Base-by-base conservation (phyloP, 2,888 invertebrate genomes). In the Chouioia cunea region DNA sequence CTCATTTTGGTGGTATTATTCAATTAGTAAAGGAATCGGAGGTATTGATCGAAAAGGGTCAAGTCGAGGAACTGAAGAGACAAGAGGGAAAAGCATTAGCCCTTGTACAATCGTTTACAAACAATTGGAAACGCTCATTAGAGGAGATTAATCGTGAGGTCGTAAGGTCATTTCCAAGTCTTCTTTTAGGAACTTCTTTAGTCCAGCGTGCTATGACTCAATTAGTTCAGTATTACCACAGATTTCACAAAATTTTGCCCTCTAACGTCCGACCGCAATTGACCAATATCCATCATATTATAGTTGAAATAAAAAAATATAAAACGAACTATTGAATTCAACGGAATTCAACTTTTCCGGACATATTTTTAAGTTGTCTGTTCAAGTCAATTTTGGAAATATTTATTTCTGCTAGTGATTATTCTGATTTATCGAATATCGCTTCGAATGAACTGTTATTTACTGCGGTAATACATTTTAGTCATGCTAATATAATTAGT, bases 221-320 rank as follows among this genome's bases (percentile, higher is more conserved):
- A 83, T 89, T 99, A 71, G 95, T 99, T 71, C 97, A 99, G 86
- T 99, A 99, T 88, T 99, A 99, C 85, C 96, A 99, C 85, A 91
- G 97, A 79, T 97, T 99, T 85, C 96, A 97, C 79, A 98, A 99
- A 86, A 89, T 99, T 22, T 87, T 99, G 22, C 93, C 95, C 10
- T 95, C 96, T 18, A 92, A 92, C 82, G 91, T 92, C 0, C 89
- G 93, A 75, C 93, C 95, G 8, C 97, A 98, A 85, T 89, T 99
- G 65, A 96, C 98, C 3, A 99, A 99, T 84, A 97, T 98, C 81
- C 99, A 99, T 87, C 96, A 97, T 72, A 94, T 99, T 71, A 99
- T 99, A 96, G 97, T 98, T 1, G 99, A 99, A 89, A 95, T 99
- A 75, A 99, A 99, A 86, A 99, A 99, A 88, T 98, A 98, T 87